phyloP scores from a whole-genome alignment of 2,888 invertebrate species.

The Leptinotarsa tumamoca region DNA sequence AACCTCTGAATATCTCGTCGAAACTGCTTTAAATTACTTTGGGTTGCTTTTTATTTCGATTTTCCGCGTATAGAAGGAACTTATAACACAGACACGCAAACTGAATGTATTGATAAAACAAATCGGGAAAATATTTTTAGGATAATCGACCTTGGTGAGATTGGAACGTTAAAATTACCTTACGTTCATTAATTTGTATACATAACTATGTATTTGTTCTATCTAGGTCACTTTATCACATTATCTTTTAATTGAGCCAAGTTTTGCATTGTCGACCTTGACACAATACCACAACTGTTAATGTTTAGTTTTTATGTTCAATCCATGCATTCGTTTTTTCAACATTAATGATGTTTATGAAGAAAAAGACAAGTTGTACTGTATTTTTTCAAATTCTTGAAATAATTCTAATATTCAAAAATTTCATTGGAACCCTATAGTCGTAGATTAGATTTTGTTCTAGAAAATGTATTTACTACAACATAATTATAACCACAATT shows the following conservation, averaged over 20 bases:
- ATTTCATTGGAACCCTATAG: too few relatives aligned
- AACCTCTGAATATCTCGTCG: too few relatives aligned
- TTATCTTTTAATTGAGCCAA: constrained; percentile 54
- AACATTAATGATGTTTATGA: background rate
- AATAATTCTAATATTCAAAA: too few relatives aligned
- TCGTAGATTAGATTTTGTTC: too few relatives aligned
- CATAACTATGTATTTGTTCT: constrained; percentile 48
- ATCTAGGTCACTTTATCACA: constrained; percentile 55
- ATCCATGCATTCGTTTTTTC: constrained; percentile 33
- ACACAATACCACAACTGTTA: constrained; percentile 47
- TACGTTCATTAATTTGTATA: constrained; percentile 46
- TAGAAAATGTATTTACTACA: too few relatives aligned
- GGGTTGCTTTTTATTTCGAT: background rate
- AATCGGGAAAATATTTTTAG: constrained; percentile 31
- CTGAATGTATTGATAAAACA: background rate
- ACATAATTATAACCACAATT: too few relatives aligned
- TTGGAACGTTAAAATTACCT: constrained; percentile 41
- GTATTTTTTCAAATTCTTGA: background rate
- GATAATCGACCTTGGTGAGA: constrained; percentile 38
- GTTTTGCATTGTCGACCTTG: constrained; percentile 53
- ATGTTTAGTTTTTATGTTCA: constrained; percentile 37
- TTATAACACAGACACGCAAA: background rate
- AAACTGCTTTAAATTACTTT: background rate
- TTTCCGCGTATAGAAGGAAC: background rate
- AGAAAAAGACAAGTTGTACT: background rate